Base-by-base conservation (phyloP, 2,113 vertebrate genomes). In the Equus quagga region DNA sequence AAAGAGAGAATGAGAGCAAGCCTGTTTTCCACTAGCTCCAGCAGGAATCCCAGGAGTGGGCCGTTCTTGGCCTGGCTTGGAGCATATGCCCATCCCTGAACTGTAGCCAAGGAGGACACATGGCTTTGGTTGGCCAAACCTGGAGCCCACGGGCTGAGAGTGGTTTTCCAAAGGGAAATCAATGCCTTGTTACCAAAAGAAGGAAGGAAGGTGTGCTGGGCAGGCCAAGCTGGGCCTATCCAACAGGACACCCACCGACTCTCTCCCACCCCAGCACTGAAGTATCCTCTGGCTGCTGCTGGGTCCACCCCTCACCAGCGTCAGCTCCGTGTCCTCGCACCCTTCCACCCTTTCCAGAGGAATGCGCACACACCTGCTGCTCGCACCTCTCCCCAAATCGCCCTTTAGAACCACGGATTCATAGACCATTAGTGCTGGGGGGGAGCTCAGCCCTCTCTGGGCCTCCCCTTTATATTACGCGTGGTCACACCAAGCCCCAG, bases 181-280 rank as follows among this genome's bases (percentile, higher is more conserved):
- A 33, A 24, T 36, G 44, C 28, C 44, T 67, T 6, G 12, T 67
- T 58, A 36, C 51, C 67, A 24, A 81, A 51, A 87, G 73, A 36
- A 54, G 26, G 9, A 3, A 33, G 5, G 17, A 54, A 49, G 31
- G 36, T 64, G 24, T 5, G 1, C 23, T 12, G 28, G 41, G 51
- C 11, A 4, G 44, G 18, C 69, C 1, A 5, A 18, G 21, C 21
- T 24, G 93, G 70, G 31, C 24, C 9, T 0, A 1, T 4, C 28
- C 4, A 9, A 28, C 1, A 1, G 58, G 7, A 14, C 4, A 17
- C 24, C 44, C 1, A 3, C 14, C 33, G 0, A 26, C 13, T 64
- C 18, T 56, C 41, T 44, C 44, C 4, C 4, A 6, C 15, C 18
- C 44, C 3, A 44, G 44, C n/a, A 0, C n/a, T n/a, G 24, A 44